A percentile compares a stretch with the other conserved stretches of the same genome.
phyloP scores from a whole-genome alignment of 37 sponge, comb jelly and placozoan species.

The Halisarca cf. caerulea region DNA sequence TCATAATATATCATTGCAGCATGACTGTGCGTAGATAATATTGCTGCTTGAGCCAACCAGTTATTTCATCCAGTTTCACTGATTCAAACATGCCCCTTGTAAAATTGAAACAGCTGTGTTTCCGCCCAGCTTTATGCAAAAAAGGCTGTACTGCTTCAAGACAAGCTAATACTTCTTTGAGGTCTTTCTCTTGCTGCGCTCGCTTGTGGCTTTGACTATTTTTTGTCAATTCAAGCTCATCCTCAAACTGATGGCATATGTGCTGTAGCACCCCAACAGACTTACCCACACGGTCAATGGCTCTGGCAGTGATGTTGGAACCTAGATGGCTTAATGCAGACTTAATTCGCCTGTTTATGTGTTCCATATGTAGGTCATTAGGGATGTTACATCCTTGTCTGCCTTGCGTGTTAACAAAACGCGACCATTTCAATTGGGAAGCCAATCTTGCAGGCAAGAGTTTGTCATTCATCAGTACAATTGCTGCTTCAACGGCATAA shows the following conservation, averaged over 20 bases:
- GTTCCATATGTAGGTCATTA: not conserved
- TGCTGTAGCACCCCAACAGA: not conserved
- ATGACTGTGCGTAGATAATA: too few relatives aligned
- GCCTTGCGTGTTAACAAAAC: constrained; percentile 25
- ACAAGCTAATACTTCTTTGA: not conserved
- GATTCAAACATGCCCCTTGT: too few relatives aligned
- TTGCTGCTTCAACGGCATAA: not conserved
- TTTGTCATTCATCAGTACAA: not conserved
- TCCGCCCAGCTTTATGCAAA: too few relatives aligned
- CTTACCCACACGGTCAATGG: not conserved
- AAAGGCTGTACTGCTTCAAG: not conserved
- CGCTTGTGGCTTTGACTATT: not conserved
- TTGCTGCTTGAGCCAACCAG: too few relatives aligned
- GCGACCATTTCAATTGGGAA: constrained; percentile 2
- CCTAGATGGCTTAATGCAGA: not conserved
- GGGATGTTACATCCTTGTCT: constrained; percentile 6
- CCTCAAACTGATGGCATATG: not conserved
- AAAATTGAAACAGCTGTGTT: too few relatives aligned
- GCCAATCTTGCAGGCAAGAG: not conserved
- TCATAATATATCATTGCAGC: too few relatives aligned
- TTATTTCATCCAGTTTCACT: too few relatives aligned
- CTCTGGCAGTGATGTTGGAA: not conserved
- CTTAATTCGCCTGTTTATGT: not conserved
- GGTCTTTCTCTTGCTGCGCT: not conserved
- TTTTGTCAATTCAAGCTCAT: not conserved